Evolutionary conservation across 2,113 vertebrate genomes (phyloP).

Genomic region (Raja brachyura): DNA sequence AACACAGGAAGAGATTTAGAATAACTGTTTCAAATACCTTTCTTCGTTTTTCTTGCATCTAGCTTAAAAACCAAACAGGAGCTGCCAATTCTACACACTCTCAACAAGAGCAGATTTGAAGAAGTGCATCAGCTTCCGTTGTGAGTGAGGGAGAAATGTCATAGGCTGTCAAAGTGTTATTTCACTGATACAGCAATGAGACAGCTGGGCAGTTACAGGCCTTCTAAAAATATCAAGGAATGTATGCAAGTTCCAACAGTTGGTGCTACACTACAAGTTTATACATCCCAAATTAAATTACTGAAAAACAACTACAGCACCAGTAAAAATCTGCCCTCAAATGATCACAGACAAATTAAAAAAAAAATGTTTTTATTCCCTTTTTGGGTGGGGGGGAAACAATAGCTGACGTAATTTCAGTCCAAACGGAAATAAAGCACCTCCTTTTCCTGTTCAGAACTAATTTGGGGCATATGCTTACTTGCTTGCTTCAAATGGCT

Average conservation of each 20-base stretch:
- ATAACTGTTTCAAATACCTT: constrained; percentile 10
- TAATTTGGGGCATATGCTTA: not conserved
- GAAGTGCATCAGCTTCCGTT: constrained; percentile 43
- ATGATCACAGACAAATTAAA: not conserved
- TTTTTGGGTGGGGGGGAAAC: not conserved
- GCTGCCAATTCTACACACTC: not conserved
- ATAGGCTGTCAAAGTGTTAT: constrained; percentile 51
- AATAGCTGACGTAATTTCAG: not conserved
- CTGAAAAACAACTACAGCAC: not conserved
- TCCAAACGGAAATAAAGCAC: not conserved
- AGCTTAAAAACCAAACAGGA: not conserved
- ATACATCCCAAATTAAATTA: not conserved
- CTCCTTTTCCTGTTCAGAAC: constrained; percentile 28
- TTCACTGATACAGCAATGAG: constrained; percentile 56
- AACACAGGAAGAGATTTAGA: not conserved
- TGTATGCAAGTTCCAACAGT: constrained; percentile 42
- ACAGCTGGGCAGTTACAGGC: constrained; percentile 72
- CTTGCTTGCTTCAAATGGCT: not conserved
- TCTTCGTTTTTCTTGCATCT: not conserved
- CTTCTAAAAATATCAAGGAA: constrained; percentile 72
- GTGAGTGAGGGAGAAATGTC: constrained; percentile 45
- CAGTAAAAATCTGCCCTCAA: not conserved
- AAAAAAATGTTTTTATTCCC: not conserved
- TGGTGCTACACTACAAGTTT: not conserved
- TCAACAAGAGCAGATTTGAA: constrained; percentile 24